Evolutionary conservation across 2,888 invertebrate genomes (phyloP), one percentile per base, ranked within the genome.

Genomic region (Cistogaster globosa): DNA sequence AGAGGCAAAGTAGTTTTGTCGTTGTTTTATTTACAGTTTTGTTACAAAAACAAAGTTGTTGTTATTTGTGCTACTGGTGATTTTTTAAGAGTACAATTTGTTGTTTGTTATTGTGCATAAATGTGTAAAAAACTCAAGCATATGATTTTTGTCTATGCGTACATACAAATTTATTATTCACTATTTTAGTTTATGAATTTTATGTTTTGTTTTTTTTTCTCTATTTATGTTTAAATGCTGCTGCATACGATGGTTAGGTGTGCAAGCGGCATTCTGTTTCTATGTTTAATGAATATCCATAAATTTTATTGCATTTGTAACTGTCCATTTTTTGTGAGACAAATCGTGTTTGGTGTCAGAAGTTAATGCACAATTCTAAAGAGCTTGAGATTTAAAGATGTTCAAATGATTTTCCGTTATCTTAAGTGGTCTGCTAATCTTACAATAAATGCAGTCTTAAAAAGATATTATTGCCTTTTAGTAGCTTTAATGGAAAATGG

Each of bases 361-460:
- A 76, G 62, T 82, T 71, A 32, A 81, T 69, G 62, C 51, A 81
- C n/a, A n/a, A n/a, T n/a, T n/a, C n/a, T n/a, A n/a, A n/a, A n/a
- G n/a, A n/a, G 18, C 14, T 48, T 68, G 6, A 16, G 14, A 22
- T 22, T 76, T 51, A 18, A 71, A 79, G 12, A 16, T 7, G 16
- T 78, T 62, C 32, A 48, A 65, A 65, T 2, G 14, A 18, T 14
- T 48, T 72, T 18, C 11, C 42, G 32, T 62, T 76, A 76, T 67
- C 20, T 57, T 18, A 63, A 55, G 63, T 42, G 20, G 71, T 72
- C 16, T 11, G 74, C 2, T 36, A 42, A 57, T 55, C 22, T 58
- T 45, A 9, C 18, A 32, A 18, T 16, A 5, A 48, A 14, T 48
- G 16, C 45, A 38, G 38, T 38, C 1, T 26, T 26, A 26, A 26